Evolutionary conservation across 1,140 invertebrate species (phyloP), one percentile per base, ranked within the genome.

Genomic region (Coptotermes formosanus): DNA sequence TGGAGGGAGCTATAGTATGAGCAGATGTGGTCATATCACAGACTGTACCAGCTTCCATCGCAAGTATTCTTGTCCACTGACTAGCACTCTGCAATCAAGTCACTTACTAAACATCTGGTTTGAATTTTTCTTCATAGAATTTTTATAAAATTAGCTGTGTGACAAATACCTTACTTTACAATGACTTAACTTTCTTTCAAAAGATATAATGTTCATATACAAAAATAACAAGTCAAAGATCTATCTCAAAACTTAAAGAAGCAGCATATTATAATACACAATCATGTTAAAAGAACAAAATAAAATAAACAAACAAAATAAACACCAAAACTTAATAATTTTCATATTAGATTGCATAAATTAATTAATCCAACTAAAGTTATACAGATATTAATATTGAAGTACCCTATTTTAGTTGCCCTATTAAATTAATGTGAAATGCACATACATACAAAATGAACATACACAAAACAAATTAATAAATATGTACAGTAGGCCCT

Each of bases 21-120:
- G 64, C 64, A 75, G 64, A 75, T 75, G 83, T 59, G 45, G 43
- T 85, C 85, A 75, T 85, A 85, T 85, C 85, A 85, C 85, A 85
- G 85, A 85, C 85, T 84, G 30, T n/a, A 84, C 45, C 12, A 55
- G 83, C 32, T 52, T 59, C 48, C 83, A 45, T 30, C 30, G n/a
- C 83, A 52, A 32, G n/a, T 52, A 84, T 52, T 84, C 44, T 84
- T 52, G 7, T 23, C 45, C 85, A 85, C 55, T 85, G 85, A 85
- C 85, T 84, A 48, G 45, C 25, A 84, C 83, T 52, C 83, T n/a
- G 44, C 52, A 48, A n/a, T 84, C n/a, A 84, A 84, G 44, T 59
- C 83, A 84, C 45, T 84, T 45, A 52, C 48, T 52, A 84, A n/a
- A 52, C n/a, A 48, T 48, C 83, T 84, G 83, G 32, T 30, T 75